Evolutionary conservation across 2,113 vertebrate genomes (phyloP), one percentile per base, ranked within the genome.

Genomic region (Crocuta crocuta): DNA sequence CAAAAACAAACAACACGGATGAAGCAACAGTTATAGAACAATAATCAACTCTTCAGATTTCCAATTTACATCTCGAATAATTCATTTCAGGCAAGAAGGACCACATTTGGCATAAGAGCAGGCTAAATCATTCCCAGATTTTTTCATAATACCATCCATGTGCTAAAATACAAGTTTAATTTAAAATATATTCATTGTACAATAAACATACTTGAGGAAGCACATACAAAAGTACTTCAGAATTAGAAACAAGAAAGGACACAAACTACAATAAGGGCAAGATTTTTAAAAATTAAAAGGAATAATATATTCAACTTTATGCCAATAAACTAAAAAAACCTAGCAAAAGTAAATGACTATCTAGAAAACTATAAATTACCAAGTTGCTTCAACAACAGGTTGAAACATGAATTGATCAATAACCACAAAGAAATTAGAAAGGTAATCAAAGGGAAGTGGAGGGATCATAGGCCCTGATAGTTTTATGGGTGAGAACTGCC

Each of bases 61-160:
- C 84, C 95, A 98, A 94, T 91, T 97, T 94, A 91, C 80, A 91
- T 91, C 91, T 94, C 79, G 31, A 97, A 74, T 97, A 97, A 97
- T 89, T 93, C 91, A 94, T 96, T 97, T 96, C 81, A 97, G 91
- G 95, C 95, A 97, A 96, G 63, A 97, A 85, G 50, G 95, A 94
- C 90, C 93, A 89, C 91, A 97, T 96, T 91, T 98, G 96, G 97
- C 96, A 74, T 66, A 89, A 91, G 24, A 96, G 92, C 28, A 84
- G 63, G 50, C 63, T 92, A 98, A 98, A 98, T 97, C 89, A 94
- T 91, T 98, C 91, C 96, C 98, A 98, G 98, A 98, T 94, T 86
- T 97, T 91, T 96, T 91, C 93, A 88, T 98, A 98, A 98, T 95
- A 97, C 68, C 82, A 96, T 86, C 97, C 97, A 98, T 97, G 97